phyloP scores from a whole-genome alignment of 2,888 invertebrate species.

The Ariolimax columbianus region DNA sequence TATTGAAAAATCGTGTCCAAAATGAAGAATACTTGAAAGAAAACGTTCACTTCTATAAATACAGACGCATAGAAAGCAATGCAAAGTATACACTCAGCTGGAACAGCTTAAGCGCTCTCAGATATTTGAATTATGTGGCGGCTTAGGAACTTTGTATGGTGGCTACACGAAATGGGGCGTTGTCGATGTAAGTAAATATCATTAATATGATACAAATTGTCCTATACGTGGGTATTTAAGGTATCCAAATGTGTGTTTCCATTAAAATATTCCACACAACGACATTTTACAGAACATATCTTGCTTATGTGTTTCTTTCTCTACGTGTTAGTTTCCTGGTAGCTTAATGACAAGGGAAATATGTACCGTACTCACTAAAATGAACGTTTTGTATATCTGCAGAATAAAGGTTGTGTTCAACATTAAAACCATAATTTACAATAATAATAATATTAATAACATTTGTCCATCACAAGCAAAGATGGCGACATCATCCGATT shows the following conservation, averaged over 20 bases:
- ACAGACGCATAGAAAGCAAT: background rate
- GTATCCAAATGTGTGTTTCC: background rate
- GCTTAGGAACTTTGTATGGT: background rate
- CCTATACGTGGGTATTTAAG: background rate
- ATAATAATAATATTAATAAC: too few relatives aligned
- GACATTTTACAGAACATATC: too few relatives aligned
- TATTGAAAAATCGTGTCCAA: background rate
- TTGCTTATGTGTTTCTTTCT: too few relatives aligned
- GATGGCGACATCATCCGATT: too few relatives aligned
- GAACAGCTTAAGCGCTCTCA: background rate
- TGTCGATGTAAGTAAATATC: background rate
- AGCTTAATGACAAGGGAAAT: too few relatives aligned
- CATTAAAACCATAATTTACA: too few relatives aligned
- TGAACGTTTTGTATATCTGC: too few relatives aligned
- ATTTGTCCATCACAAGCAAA: too few relatives aligned
- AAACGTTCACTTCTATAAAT: background rate
- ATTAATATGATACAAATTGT: background rate
- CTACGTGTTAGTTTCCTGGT: too few relatives aligned
- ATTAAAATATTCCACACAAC: background rate
- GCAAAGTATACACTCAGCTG: background rate
- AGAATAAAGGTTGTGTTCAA: too few relatives aligned
- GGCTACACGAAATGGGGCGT: background rate
- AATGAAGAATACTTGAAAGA: background rate
- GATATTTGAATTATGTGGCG: background rate
- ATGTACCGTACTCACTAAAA: too few relatives aligned